Base-by-base conservation (phyloP, 2,888 invertebrate species). In the Congeria kusceri region DNA sequence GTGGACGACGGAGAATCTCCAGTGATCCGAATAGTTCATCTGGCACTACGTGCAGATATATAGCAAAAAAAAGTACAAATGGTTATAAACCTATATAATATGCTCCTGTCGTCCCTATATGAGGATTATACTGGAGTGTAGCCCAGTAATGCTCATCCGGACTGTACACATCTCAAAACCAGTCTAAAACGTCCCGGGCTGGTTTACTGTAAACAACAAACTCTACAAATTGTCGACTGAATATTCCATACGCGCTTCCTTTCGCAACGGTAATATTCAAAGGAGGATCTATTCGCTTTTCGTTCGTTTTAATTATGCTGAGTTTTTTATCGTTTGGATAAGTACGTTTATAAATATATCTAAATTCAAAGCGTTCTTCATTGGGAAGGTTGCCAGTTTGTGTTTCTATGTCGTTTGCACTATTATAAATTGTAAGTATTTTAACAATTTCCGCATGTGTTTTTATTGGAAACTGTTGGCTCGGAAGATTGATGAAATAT, bases 71-170 rank as follows among this genome's bases (percentile, higher is more conserved):
- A n/a, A n/a, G n/a, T n/a, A n/a, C n/a, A n/a, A n/a, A n/a, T n/a
- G n/a, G n/a, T n/a, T n/a, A n/a, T n/a, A n/a, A n/a, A 92, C 92
- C 92, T 81, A 75, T 79, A 64, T 90, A 93, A 7, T 18, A 64
- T 47, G 90, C 86, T 0, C 93, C 93, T 1, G 93, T 93, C 2
- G 90, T 85, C 23, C 87, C 69, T 3, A 92, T 75, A 20, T 86
- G 83, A 13, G 88, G 86, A 74, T 93, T 93, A 73, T 92, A 91
- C 66, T 93, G 88, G 13, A 93, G 70, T 0, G 92, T 93, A 4
- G 93, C 87, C 93, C 93, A 93, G 77, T 88, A 92, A 68, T 92
- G 91, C 76, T 93, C 93, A 71, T 93, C 93, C 0, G 93, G 92
- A 69, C 91, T 92, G 47, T 79, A 85, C 3, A 93, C 91, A 18